A percentile compares a stretch with the other conserved stretches of the same genome.
Evolutionary conservation across 2,113 vertebrate species (phyloP).

Genomic region (Ibidorhyncha struthersii): DNA sequence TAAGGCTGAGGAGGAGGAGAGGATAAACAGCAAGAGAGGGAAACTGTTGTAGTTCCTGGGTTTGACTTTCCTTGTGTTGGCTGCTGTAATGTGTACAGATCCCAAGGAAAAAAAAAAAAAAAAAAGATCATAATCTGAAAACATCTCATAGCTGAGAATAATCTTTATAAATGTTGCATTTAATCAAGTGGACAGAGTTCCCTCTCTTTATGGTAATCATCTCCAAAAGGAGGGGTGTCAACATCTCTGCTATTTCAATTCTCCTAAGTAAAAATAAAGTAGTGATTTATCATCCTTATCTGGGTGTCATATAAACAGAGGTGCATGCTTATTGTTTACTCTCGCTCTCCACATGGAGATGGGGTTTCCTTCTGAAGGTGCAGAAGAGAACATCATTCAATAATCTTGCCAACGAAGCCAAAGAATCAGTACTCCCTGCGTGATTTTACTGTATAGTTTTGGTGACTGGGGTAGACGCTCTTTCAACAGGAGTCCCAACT

Average conservation of each 20-base stretch:
- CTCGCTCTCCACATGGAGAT: neutral
- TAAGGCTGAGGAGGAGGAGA: neutral
- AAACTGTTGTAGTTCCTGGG: neutral
- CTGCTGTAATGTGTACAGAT: neutral
- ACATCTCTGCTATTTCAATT: slow-evolving; percentile 23
- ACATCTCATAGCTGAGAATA: neutral
- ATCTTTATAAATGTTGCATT: neutral
- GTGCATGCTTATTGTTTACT: neutral
- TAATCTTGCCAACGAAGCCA: neutral
- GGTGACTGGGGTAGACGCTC: neutral
- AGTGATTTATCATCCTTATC: slow-evolving; percentile 52
- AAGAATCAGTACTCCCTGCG: neutral
- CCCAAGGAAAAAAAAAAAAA: neutral
- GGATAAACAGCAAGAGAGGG: neutral
- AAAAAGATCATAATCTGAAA: neutral
- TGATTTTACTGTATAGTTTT: slow-evolving; percentile 1
- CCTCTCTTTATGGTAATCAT: neutral
- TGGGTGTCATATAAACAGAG: slow-evolving; percentile 5
- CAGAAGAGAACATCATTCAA: neutral
- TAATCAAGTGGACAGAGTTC: neutral
- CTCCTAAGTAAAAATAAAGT: neutral
- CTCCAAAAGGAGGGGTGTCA: neutral
- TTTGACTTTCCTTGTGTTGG: neutral
- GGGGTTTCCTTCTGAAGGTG: slow-evolving; percentile 24
- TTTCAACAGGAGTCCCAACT: neutral